Base-by-base conservation (phyloP, 2,797 vertebrate species). In the Peromyscus attwateri region DNA sequence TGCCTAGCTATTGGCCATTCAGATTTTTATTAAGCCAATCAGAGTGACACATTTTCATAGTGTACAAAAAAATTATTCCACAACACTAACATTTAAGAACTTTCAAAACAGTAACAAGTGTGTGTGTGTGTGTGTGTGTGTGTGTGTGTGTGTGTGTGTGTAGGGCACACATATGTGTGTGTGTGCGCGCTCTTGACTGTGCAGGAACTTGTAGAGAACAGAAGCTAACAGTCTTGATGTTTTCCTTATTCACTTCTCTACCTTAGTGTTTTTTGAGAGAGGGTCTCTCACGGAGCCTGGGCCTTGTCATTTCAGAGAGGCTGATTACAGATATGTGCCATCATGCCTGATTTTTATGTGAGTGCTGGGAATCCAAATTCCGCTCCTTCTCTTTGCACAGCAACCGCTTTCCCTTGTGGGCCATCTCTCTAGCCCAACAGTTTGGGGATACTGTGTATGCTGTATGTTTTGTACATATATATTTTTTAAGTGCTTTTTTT, bases 81-180 rank as follows among this genome's bases (percentile, higher is more conserved):
- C n/a, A 73, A 73, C 9, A 73, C n/a, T 73, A 91, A 89, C 6
- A 46, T 68, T 94, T 87, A 89, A 93, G 27, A 89, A 91, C 16
- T 84, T 95, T 70, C 95, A 96, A 85, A 3, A 76, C 23, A 73
- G 6, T 57, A 94, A 46, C 12, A 27, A 27, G 57, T 64, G 6
- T 55, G 46, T 21, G 49, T 80, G 49, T 5, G 21, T 60, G 11
- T 1, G 23, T 25, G 3, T 27, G 55, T 60, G 34, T 40, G 40
- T 60, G 34, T 46, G 49, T 8, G 52, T 5, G 21, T 60, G 10
- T 3, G 23, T 27, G 3, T 27, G 55, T 60, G 34, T 46, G 49
- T n/a, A n/a, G n/a, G n/a, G n/a, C n/a, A n/a, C n/a, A n/a, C n/a
- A n/a, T n/a, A n/a, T 8, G 52, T 11, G 31, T 52, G 9, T 37